Conservation (phyloP, 2,888 invertebrate genomes). For the Athalia rosae region DNA sequence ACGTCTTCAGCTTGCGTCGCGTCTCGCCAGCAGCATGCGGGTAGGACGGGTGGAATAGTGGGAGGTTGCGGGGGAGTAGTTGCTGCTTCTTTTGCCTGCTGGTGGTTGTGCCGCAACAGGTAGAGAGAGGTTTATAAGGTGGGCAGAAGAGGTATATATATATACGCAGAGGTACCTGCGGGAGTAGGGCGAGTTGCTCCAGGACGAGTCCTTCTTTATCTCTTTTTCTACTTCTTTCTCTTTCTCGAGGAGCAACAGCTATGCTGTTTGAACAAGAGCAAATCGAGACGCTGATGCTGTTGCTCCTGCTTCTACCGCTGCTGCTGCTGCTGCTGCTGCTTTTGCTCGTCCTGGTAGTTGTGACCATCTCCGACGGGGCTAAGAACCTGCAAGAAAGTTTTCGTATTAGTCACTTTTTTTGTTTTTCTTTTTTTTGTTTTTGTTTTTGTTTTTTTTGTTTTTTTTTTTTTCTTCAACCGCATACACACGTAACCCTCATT, state of each 20-base stretch:
- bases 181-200: too few species aligned
- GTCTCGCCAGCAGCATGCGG: conserved; percentile 27
- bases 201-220: too few species aligned
- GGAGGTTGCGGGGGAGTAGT: conserved; percentile 41
- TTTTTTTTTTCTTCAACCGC: too few species aligned
- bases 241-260: conserved; percentile 55
- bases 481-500: too few species aligned
- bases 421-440: too few species aligned
- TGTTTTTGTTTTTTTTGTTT: too few species aligned
- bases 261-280: conserved; percentile 73
- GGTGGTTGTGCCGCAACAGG: too few species aligned
- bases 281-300: conserved; percentile 56
- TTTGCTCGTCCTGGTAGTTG: not conserved
- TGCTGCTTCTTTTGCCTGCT: not conserved
- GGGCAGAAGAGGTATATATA: too few species aligned
- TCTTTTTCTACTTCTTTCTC: too few species aligned
- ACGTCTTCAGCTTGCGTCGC: not conserved
- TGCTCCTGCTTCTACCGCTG: not conserved
- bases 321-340: not conserved
- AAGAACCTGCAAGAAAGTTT: not conserved
- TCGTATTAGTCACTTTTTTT: too few species aligned
- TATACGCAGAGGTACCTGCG: too few species aligned
- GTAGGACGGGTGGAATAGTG: conserved; percentile 8
- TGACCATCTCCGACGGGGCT: not conserved
- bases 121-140: not conserved